phyloP scores from a whole-genome alignment of 2,888 invertebrate species.

The Cryptus viduatorius region DNA sequence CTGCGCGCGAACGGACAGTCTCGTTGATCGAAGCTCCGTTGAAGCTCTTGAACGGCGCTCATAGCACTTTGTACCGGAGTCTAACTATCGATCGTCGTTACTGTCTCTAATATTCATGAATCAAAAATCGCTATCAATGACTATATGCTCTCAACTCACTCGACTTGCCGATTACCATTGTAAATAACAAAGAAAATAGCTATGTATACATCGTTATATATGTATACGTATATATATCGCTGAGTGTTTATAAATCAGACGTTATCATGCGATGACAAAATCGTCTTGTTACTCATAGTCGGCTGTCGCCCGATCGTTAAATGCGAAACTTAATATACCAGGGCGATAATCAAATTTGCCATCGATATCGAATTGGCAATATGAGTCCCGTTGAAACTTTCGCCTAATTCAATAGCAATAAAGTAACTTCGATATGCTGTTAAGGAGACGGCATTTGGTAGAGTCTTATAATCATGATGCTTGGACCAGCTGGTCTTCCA shows the following conservation, averaged over 20 bases:
- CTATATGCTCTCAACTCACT: no score
- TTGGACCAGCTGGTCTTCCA: conserved; percentile 65
- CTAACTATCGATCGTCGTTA: neutral
- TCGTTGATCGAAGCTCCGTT: conserved; percentile 47
- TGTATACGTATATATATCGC: no score
- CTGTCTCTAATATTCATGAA: neutral
- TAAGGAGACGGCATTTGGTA: conserved; percentile 20
- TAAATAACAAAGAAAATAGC: no score
- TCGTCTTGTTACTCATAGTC: conserved; percentile 4
- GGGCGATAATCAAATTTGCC: conserved; percentile 58
- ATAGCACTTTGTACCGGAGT: conserved; percentile 13
- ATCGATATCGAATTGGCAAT: conserved; percentile 52
- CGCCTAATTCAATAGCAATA: conserved; percentile 59
- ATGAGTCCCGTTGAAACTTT: conserved; percentile 18
- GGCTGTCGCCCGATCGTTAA: neutral
- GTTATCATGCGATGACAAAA: conserved; percentile 13
- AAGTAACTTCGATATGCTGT: conserved; percentile 66
- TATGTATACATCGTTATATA: no score
- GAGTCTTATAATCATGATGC: conserved; percentile 33
- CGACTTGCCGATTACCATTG: no score
- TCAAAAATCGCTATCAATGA: neutral
- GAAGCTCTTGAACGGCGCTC: conserved; percentile 21
- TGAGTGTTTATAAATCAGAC: neutral
- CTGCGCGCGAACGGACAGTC: conserved; percentile 18
- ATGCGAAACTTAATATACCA: conserved; percentile 19